Evolutionary conservation across 2,888 invertebrate species (phyloP).

Genomic region (Flexamia atlantica): DNA sequence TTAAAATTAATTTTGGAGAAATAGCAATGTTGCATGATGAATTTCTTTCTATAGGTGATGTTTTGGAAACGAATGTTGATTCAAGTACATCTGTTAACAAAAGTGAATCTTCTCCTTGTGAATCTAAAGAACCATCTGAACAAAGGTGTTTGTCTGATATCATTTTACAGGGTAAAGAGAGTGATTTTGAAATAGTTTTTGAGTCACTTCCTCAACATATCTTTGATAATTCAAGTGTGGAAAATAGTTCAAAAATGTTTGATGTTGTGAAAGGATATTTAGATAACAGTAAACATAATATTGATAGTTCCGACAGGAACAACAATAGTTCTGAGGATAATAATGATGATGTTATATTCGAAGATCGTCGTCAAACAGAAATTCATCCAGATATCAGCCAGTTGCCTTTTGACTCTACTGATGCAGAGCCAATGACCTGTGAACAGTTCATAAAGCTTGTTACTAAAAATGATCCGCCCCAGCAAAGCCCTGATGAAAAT

Average conservation of each 20-base stretch:
- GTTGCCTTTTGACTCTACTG: not conserved
- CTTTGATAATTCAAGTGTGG: not conserved
- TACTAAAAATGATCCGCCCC: not conserved
- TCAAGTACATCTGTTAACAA: not conserved
- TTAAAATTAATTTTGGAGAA: not conserved
- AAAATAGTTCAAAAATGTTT: not conserved
- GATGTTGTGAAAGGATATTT: not conserved
- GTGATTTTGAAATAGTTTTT: not conserved
- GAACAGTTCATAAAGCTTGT: not conserved
- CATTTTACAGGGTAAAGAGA: not conserved
- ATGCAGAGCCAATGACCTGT: not conserved
- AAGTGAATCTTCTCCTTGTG: not conserved
- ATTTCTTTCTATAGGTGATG: not conserved
- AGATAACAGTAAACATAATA: not conserved
- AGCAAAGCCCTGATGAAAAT: not conserved
- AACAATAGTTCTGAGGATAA: constrained; percentile 17
- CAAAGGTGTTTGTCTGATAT: not conserved
- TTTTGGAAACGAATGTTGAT: not conserved
- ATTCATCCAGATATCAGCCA: not conserved
- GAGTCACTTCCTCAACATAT: not conserved
- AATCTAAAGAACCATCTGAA: not conserved
- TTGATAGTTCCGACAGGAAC: not conserved
- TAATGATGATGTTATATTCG: not conserved
- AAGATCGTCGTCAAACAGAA: not conserved
- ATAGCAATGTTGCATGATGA: not conserved